Base-by-base conservation (phyloP, 30 jellyfish, hydroid and myxozoan species). In the Catostylus mosaicus region DNA sequence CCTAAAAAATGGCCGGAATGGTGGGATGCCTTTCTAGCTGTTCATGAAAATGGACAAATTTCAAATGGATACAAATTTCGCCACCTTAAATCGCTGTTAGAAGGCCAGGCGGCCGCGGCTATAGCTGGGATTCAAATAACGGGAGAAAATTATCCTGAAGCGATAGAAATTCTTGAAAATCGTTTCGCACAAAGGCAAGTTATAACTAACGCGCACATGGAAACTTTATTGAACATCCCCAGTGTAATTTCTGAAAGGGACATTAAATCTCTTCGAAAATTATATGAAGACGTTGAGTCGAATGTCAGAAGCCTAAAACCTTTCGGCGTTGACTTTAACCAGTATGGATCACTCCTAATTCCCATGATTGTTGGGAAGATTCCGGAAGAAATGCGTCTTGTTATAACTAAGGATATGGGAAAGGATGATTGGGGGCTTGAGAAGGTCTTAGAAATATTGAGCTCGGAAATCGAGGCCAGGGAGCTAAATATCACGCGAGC, bases 91-190 rank as follows among this genome's bases (percentile, higher is more conserved):
- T 30, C 82, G 22, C 67, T 54, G 24, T 30, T 84, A 1, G 82
- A 73, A 84, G 94, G 88, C 33, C 76, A 67, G 24, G 94, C 94
- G 19, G 82, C 37, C 16, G 30, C 80, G 26, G 67, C 82, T 40
- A 33, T 72, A 22, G 6, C 81, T 4, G 94, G 89, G 19, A 51
- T 70, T 18, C 78, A 61, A 50, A 35, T 74, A 30, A 72, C 88
- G 23, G 34, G 47, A 10, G 76, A 73, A 47, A 84, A 84, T 62
- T 84, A 73, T 84, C 11, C 31, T 6, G 85, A 72, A 30, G 83
- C 94, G 10, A 50, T 74, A 19, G 71, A 52, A 14, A 52, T 83
- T 70, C 38, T 83, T 29, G 24, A 47, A 27, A 48, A 83, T 48
- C 31, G 92, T 18, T 85, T 52, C 63, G 90, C 82, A 10, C 75